A percentile compares a stretch with the other conserved stretches of the same genome.
Conservation (phyloP, 2,113 vertebrate genomes). For the Neodon shergylaensis region DNA sequence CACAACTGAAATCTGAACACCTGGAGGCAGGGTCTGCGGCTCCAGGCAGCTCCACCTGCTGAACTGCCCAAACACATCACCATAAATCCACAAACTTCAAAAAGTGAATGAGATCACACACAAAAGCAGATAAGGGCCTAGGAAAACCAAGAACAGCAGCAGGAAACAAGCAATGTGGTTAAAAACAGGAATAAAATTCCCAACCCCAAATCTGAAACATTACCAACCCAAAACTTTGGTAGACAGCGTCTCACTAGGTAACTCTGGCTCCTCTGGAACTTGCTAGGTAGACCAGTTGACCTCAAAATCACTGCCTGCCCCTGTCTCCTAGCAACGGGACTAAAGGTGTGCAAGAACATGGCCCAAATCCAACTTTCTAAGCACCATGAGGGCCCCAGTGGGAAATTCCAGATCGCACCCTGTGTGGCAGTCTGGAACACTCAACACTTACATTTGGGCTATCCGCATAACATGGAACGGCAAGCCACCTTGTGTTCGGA, state of each 20-base stretch:
- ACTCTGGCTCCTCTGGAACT: background rate
- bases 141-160: background rate
- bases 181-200: no score
- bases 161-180: background rate
- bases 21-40: background rate
- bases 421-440: background rate
- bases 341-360: background rate
- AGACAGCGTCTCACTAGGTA: background rate
- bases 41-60: background rate
- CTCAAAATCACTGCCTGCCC: background rate
- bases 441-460: background rate
- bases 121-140: background rate
- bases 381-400: background rate
- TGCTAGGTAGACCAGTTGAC: background rate
- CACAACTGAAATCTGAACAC: background rate
- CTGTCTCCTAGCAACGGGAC: background rate
- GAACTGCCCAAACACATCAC: background rate
- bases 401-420: background rate
- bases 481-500: background rate
- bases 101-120: background rate
- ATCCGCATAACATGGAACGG: rapidly evolving
- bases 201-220: background rate
- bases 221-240: background rate
- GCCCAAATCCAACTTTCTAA: background rate
- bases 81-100: background rate